Conservation (phyloP, 2,113 vertebrate genomes). For the Empidonax alnorum region DNA sequence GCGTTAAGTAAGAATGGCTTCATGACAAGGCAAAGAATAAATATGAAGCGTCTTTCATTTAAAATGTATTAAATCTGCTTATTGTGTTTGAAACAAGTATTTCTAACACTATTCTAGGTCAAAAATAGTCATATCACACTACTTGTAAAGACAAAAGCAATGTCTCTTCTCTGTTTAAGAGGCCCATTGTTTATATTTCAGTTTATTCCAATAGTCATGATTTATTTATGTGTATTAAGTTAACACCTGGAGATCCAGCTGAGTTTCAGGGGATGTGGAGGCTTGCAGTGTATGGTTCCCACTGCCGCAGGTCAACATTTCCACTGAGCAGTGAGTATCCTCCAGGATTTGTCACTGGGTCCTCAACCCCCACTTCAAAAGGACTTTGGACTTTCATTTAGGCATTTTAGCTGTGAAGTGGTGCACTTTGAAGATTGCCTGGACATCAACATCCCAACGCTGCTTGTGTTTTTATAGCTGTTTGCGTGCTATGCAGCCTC, state of each 20-base stretch:
- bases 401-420: background rate
- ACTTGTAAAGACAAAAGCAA: background rate
- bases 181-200: background rate
- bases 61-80: conserved; percentile 6
- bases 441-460: background rate
- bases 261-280: background rate
- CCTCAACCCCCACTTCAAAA: conserved; percentile 3
- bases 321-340: background rate
- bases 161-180: background rate
- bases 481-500: background rate
- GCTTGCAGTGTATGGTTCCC: background rate
- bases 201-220: background rate
- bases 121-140: background rate
- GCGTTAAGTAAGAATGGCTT: conserved; percentile 1
- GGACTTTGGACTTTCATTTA: background rate
- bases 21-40: background rate
- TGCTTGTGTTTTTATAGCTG: background rate
- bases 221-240: background rate
- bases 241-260: background rate
- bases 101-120: background rate
- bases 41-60: background rate
- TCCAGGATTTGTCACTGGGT: background rate
- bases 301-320: background rate
- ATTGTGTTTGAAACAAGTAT: conserved; percentile 4
- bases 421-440: background rate